A percentile compares a stretch with the other conserved stretches of the same genome.
phyloP scores from a whole-genome alignment of 2,113 vertebrate species.

The Monarcha castaneiventris region DNA sequence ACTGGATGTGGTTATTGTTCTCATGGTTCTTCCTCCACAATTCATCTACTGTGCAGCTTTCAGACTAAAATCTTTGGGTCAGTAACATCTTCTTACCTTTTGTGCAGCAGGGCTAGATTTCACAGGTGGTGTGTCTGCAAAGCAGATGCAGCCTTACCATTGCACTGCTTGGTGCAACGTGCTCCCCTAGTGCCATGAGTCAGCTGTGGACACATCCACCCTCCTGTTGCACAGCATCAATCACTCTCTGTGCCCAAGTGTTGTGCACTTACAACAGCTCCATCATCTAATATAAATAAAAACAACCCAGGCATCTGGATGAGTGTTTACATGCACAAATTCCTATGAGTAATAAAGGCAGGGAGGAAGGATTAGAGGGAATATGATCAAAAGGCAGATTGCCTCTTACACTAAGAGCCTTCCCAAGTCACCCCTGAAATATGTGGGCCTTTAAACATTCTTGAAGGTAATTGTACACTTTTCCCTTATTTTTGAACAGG shows the following conservation, averaged over 20 bases:
- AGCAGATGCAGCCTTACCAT: not conserved
- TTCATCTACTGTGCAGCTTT: not conserved
- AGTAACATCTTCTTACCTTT: not conserved
- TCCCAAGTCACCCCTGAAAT: not conserved
- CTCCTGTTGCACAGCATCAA: fast-evolving
- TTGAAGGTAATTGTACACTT: not conserved
- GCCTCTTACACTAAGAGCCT: not conserved
- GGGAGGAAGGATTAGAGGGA: not conserved
- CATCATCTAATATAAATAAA: not conserved
- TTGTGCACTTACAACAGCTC: not conserved
- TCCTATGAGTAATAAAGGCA: not conserved
- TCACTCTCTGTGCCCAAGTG: fast-evolving
- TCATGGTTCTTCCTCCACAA: not conserved
- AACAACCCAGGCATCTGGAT: not conserved
- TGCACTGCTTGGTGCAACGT: fast-evolving
- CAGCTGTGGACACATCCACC: fast-evolving
- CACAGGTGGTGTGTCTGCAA: not conserved
- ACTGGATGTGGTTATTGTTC: not conserved
- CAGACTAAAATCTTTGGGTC: not conserved
- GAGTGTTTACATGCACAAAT: not conserved
- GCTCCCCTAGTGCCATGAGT: not conserved
- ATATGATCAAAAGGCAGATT: not conserved
- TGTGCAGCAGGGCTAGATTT: not conserved
- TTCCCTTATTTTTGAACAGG: not conserved
- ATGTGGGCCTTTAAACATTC: not conserved